Conservation (phyloP, 2,113 vertebrate genomes). For the Proterorhinus semilunaris region DNA sequence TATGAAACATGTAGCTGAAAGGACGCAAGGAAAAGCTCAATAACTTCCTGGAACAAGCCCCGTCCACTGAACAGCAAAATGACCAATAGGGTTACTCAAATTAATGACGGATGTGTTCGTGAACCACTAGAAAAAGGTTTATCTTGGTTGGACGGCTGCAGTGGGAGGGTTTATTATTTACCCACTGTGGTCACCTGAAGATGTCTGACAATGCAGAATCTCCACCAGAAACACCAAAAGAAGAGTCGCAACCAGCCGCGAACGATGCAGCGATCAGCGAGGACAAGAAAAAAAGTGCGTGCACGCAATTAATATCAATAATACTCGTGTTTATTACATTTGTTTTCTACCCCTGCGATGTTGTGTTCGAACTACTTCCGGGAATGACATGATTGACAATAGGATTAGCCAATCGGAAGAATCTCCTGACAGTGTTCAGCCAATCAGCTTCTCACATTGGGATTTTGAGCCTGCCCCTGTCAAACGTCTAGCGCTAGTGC, state of each 20-base stretch:
- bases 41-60: background rate
- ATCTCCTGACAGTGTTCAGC: background rate
- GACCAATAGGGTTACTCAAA: conserved; percentile 44
- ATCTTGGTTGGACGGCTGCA: background rate
- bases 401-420: conserved; percentile 38
- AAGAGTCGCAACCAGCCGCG: conserved; percentile 61
- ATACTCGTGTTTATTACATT: background rate
- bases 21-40: background rate
- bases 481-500: conserved; percentile 28
- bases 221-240: conserved; percentile 73
- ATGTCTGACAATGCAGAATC: conserved; percentile 80
- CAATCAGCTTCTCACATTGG: conserved; percentile 36
- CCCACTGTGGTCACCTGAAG: conserved; percentile 29
- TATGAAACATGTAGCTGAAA: conserved; percentile 3
- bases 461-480: background rate
- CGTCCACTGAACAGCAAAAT: background rate
- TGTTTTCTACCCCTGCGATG: background rate
- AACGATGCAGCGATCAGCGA: conserved; percentile 62
- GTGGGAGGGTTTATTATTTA: conserved; percentile 1
- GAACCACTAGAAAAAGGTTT: conserved; percentile 37
- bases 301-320: background rate
- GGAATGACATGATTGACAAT: conserved; percentile 24
- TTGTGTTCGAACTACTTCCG: conserved; percentile 32
- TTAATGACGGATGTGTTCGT: conserved; percentile 24
- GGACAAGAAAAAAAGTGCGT: conserved; percentile 81